A percentile compares a stretch with the other conserved stretches of the same genome.
phyloP scores from a whole-genome alignment of 2,797 vertebrate species.

The Discoglossus pictus region DNA sequence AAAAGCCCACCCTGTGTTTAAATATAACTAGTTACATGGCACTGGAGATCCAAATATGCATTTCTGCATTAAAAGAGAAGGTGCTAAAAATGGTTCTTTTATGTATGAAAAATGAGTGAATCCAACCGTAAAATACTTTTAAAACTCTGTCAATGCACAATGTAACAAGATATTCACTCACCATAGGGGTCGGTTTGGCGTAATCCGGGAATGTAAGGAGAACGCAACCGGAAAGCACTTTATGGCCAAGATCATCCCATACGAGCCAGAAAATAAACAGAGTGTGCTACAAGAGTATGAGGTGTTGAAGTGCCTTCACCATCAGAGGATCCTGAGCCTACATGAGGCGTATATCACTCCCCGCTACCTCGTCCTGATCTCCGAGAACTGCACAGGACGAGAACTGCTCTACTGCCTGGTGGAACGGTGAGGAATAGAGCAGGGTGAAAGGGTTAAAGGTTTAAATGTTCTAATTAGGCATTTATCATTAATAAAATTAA shows the following conservation, averaged over 20 bases:
- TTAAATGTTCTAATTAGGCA: background rate
- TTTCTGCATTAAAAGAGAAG: no score
- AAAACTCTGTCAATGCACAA: no score
- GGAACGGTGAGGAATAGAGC: constrained; percentile 78
- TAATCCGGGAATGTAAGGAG: constrained; percentile 92
- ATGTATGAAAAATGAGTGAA: no score
- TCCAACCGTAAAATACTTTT: no score
- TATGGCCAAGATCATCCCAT: constrained; percentile 96
- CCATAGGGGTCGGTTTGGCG: constrained; percentile 89
- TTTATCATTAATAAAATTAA: no score
- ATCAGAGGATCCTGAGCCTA: constrained; percentile 90
- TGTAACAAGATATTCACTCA: background rate
- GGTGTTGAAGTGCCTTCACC: constrained; percentile 91
- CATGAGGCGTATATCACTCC: constrained; percentile 97
- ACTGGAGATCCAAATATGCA: no score
- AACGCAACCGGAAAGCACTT: constrained; percentile 91
- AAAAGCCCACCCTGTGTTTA: no score
- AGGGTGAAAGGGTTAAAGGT: background rate
- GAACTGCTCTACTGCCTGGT: constrained; percentile 93
- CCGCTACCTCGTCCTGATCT: constrained; percentile 94
- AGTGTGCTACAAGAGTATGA: constrained; percentile 91
- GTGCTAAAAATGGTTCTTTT: no score
- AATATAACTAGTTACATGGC: no score
- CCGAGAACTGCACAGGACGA: constrained; percentile 89
- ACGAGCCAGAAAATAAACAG: constrained; percentile 85